These are phyloP conservation scores for Tiaroga cobitis DNA, from an alignment of 2,797 vertebrate genomes.

Conservation along the genomic window DNA sequence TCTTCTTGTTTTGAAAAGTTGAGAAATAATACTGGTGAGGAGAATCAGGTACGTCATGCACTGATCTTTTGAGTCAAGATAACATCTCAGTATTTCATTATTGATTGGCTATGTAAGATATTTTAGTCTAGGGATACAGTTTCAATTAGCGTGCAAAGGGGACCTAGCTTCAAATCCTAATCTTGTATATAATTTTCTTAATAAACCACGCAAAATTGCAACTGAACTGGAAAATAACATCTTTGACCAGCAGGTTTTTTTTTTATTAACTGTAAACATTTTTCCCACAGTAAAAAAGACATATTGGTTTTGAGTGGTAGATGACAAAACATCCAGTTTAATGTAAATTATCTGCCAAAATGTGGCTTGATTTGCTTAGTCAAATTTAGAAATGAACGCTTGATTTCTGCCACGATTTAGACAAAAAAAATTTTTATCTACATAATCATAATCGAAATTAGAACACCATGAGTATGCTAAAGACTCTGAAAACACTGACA, in stretches of 20 bases:
- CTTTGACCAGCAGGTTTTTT: neutral
- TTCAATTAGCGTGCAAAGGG: neutral
- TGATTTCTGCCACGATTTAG: no score
- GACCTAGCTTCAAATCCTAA: constrained; percentile 13
- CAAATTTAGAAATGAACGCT: neutral
- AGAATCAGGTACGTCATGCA: constrained; percentile 23
- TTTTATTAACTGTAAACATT: neutral
- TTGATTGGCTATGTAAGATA: constrained; percentile 7
- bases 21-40: neutral
- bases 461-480: neutral
- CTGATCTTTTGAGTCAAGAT: constrained; percentile 2
- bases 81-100: neutral
- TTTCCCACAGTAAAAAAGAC: neutral
- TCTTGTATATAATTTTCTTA: neutral
- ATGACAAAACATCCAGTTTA: neutral
- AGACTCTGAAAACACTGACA: neutral
- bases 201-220: constrained; percentile 12
- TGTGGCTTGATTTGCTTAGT: neutral
- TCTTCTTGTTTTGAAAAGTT: constrained; percentile 40
- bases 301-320: neutral
- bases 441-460: neutral
- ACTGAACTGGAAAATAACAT: constrained; percentile 14
- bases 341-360: neutral
- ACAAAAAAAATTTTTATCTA: neutral
- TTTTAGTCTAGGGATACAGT: neutral